Evolutionary conservation across 2,797 vertebrate species (phyloP).

Genomic region (Champsocephalus esox): DNA sequence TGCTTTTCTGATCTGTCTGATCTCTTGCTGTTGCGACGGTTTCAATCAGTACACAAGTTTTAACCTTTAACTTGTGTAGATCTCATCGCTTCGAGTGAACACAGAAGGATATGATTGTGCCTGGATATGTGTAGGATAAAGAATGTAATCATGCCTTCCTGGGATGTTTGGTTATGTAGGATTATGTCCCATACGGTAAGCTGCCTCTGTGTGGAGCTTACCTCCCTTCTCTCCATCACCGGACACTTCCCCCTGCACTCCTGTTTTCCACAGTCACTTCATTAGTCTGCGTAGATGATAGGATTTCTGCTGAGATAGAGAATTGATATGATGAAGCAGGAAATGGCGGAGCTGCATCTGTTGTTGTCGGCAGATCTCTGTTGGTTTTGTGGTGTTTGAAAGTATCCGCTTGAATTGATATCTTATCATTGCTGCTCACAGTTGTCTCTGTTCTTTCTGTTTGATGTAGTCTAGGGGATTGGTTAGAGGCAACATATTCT

Average conservation of each 20-base stretch:
- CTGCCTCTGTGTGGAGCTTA: conserved; percentile 30
- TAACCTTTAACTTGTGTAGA: conserved; percentile 60
- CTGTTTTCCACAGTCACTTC: conserved; percentile 56
- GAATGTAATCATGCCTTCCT: conserved; percentile 67
- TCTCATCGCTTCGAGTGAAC: conserved; percentile 28
- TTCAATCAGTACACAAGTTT: conserved; percentile 57
- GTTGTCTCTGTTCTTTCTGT: conserved; percentile 34
- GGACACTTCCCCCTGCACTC: conserved; percentile 36
- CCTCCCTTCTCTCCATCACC: conserved; percentile 29
- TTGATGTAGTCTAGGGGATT: conserved; percentile 23
- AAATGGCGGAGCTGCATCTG: conserved; percentile 36
- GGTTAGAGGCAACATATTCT: conserved; percentile 18
- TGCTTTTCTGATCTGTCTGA: conserved; percentile 42
- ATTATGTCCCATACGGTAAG: conserved; percentile 65
- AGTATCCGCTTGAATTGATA: conserved; percentile 32
- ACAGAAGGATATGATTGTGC: conserved; percentile 26
- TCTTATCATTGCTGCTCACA: conserved; percentile 46
- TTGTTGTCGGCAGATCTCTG: conserved; percentile 11
- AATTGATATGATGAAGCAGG: conserved; percentile 53
- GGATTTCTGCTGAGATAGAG: conserved; percentile 58
- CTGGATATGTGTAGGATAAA: conserved; percentile 53
- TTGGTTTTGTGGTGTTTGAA: conserved; percentile 29
- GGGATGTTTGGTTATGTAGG: conserved; percentile 54
- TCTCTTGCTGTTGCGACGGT: conserved; percentile 54
- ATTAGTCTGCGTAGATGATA: conserved; percentile 60